Percentiles rank a stretch among this genome's conserved stretches.
Evolutionary conservation across 2,888 invertebrate species (phyloP).

Genomic region (Ormyrus pomaceus): DNA sequence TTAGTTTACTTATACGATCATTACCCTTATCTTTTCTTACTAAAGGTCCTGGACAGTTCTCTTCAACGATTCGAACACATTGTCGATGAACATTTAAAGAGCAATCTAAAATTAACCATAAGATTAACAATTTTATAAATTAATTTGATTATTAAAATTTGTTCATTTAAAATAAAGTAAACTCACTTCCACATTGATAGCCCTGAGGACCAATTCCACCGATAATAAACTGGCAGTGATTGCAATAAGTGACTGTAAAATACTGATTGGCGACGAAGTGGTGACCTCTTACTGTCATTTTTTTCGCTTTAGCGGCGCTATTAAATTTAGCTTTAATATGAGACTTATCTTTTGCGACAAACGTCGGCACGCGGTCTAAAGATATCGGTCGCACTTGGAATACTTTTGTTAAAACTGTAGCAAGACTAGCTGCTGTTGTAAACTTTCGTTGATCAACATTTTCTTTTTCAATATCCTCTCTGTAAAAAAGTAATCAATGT

Average conservation of each 20-base stretch:
- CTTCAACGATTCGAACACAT: slow-evolving; percentile 88
- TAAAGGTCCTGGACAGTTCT: slow-evolving; percentile 86
- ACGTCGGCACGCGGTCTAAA: slow-evolving; percentile 87
- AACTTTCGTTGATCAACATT: slow-evolving; percentile 79
- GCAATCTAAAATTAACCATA: slow-evolving; percentile 82
- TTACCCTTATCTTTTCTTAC: slow-evolving; percentile 81
- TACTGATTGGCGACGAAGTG: slow-evolving; percentile 93
- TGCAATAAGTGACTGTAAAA: slow-evolving; percentile 93
- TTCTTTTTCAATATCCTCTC: slow-evolving; percentile 82
- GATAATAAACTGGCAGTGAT: slow-evolving; percentile 93
- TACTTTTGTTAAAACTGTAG: slow-evolving; percentile 87
- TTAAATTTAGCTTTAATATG: slow-evolving; percentile 79
- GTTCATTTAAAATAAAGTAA: background rate
- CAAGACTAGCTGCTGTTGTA: slow-evolving; percentile 86
- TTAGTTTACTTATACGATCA: slow-evolving; percentile 85
- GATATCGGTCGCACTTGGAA: slow-evolving; percentile 82
- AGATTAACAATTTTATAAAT: slow-evolving; percentile 5
- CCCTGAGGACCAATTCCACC: slow-evolving; percentile 98
- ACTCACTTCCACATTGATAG: slow-evolving; percentile 93
- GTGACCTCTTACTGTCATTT: slow-evolving; percentile 91
- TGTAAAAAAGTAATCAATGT: slow-evolving; percentile 65
- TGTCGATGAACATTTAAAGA: slow-evolving; percentile 90
- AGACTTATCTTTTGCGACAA: slow-evolving; percentile 90
- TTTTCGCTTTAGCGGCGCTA: slow-evolving; percentile 83
- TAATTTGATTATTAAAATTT: background rate